Percentiles rank a stretch among this genome's conserved stretches.
These are phyloP conservation scores for Pyrrhia umbra DNA, from an alignment of 2,888 invertebrate species.

Conservation along the genomic window DNA sequence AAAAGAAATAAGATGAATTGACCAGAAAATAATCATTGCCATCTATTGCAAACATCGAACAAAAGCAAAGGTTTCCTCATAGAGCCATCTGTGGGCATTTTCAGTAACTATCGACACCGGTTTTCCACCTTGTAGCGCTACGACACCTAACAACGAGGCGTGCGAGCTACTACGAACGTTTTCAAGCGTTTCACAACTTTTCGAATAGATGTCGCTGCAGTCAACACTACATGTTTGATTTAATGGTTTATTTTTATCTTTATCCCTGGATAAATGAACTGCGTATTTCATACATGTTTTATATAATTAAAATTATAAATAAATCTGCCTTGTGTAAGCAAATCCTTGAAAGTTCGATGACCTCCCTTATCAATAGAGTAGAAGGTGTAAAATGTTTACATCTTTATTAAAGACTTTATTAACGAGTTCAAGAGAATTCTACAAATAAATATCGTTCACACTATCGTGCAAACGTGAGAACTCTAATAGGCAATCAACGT, in stretches of 20 bases:
- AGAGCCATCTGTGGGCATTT: conserved; percentile 64
- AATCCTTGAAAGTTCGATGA: conserved; percentile 39
- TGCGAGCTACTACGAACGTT: background rate
- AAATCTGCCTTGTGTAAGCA: background rate
- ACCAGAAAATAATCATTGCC: background rate
- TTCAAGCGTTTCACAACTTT: conserved; percentile 11
- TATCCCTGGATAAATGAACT: background rate
- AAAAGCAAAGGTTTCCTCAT: conserved; percentile 5
- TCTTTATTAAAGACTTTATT: conserved; percentile 1
- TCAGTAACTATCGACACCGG: conserved; percentile 7
- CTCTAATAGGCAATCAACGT: background rate
- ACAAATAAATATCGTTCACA: conserved; percentile 16
- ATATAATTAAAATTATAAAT: background rate
- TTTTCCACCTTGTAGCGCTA: conserved; percentile 31
- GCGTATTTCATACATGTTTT: background rate
- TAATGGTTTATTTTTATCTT: background rate
- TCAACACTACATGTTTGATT: background rate
- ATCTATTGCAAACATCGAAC: conserved; percentile 26
- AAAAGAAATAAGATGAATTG: background rate
- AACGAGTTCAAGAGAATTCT: conserved; percentile 12
- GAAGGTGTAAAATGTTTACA: conserved; percentile 21
- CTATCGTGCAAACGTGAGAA: conserved; percentile 28
- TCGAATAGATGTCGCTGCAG: conserved; percentile 61
- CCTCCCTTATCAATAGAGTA: conserved; percentile 30
- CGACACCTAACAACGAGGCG: conserved; percentile 2